Evolutionary conservation across 2,113 vertebrate species (phyloP), one percentile per base, ranked within the genome.

Genomic region (Engystomops pustulosus): DNA sequence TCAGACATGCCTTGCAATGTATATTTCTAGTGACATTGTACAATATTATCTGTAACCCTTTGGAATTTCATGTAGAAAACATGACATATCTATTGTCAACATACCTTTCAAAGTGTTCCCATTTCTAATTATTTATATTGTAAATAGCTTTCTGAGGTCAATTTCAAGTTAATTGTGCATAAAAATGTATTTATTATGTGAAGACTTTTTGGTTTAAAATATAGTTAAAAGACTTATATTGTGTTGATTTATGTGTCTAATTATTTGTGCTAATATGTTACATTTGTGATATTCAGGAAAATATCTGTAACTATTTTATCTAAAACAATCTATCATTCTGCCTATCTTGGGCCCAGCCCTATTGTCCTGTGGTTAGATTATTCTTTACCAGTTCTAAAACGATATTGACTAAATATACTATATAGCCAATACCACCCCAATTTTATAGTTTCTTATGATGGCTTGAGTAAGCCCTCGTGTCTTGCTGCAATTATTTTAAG

Each of bases 131-230:
- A 98, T 99, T 98, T 98, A 99, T 97, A 96, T 94, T 96, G 94
- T 99, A 98, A 96, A 97, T 99, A 97, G 89, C 89, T 94, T 91
- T 92, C 89, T 92, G 90, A 94, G 91, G 91, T 94, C 93, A 94
- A 94, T 92, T 95, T 90, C 90, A 95, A 94, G 94, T 95, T 95
- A 94, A 95, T 93, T 93, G 92, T 96, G 94, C 92, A 95, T 93
- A 94, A 94, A n/a, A 94, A 91, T 95, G 96, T 99, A 98, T 99
- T 99, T 98, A 98, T 98, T 98, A 95, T 96, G 92, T 96, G 95
- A 96, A 93, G 90, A 94, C 89, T 94, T 93, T 90, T 84, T 77
- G 93, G 90, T 95, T 97, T 94, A 91, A 96, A 94, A 95, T 96
- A 96, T 93, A 95, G 92, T 93, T 96, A 91, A 90, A 85, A 89